phyloP scores from a whole-genome alignment of 2,797 vertebrate species.

The Coracias cyanogaster region DNA sequence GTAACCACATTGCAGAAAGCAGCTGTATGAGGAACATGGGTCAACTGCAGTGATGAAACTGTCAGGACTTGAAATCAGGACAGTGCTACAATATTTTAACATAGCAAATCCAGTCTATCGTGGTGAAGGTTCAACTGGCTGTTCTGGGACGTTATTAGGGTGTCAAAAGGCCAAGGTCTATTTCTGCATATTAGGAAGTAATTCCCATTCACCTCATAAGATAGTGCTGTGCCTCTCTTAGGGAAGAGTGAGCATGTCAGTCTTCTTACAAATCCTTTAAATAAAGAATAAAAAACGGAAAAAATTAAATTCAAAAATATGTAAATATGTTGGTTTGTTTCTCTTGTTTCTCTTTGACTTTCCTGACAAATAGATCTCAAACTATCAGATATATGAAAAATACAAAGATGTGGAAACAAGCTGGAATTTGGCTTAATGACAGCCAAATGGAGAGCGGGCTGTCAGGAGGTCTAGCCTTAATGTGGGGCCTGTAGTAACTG shows the following conservation, averaged over 20 bases:
- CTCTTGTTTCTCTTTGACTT: background rate
- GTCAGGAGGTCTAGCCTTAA: background rate
- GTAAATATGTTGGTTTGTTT: background rate
- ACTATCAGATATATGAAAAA: background rate
- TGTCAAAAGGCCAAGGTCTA: conserved; percentile 19
- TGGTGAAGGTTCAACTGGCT: conserved; percentile 47
- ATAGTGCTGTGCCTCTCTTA: background rate
- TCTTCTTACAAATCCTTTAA: background rate
- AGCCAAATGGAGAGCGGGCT: background rate
- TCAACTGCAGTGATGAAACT: conserved; percentile 33
- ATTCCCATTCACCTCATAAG: background rate
- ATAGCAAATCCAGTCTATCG: background rate
- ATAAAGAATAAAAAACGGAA: background rate
- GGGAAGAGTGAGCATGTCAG: background rate
- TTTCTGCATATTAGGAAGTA: background rate
- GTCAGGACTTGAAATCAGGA: background rate
- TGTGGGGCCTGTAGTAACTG: background rate
- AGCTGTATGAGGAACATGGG: background rate
- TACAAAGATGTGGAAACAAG: background rate
- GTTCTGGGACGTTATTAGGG: conserved; percentile 5
- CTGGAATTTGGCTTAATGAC: background rate
- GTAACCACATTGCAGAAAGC: conserved; percentile 22
- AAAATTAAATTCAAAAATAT: background rate
- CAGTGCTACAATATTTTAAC: background rate
- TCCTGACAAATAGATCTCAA: background rate